Conservation (phyloP, 2,113 vertebrate species). For the Turnix velox region DNA sequence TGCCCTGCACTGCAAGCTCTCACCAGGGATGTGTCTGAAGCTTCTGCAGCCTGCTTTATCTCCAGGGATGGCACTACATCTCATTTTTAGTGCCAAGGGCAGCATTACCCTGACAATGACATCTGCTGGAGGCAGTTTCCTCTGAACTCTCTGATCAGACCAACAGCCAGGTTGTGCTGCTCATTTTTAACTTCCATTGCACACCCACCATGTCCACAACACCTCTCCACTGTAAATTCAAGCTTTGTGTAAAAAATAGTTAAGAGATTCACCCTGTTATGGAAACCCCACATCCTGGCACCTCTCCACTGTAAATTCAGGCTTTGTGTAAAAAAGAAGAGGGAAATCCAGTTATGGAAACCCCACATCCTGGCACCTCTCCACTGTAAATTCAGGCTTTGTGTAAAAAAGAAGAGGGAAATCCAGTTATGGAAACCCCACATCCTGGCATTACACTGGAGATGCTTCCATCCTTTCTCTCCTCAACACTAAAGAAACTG, state of each 20-base stretch:
- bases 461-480: neutral
- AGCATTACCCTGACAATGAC: conserved; percentile 13
- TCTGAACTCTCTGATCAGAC: conserved; percentile 5
- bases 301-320: neutral
- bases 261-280: neutral
- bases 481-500: neutral
- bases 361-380: neutral
- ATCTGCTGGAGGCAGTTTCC: neutral
- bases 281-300: neutral
- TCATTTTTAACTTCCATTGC: neutral
- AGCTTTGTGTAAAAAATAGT: neutral
- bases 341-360: neutral
- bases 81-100: conserved; percentile 39
- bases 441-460: neutral
- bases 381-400: neutral
- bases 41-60: conserved; percentile 18
- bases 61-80: conserved; percentile 30
- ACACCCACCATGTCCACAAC: neutral
- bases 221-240: neutral
- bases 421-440: neutral
- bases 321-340: neutral
- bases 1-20: conserved; percentile 22
- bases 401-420: neutral
- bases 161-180: neutral
- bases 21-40: neutral